These are phyloP conservation scores for Ceyx margarethae DNA, from an alignment of 2,113 vertebrate genomes.

Conservation along the genomic window DNA sequence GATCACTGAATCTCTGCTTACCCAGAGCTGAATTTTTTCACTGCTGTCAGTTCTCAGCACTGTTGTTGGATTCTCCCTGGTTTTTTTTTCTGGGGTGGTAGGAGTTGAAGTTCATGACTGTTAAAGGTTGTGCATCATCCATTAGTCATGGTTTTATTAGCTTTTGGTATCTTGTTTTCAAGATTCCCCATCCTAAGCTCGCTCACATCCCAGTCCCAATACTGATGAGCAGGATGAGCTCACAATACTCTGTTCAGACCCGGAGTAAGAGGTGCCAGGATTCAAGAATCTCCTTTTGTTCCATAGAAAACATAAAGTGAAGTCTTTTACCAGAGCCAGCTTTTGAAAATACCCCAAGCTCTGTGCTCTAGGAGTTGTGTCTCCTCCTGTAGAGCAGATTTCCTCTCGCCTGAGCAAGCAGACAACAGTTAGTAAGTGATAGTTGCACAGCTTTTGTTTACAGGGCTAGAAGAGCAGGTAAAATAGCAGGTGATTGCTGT, in stretches of 20 bases:
- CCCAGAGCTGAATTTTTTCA: background rate
- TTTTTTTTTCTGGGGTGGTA: background rate
- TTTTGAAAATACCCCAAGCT: background rate
- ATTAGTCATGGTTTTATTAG: background rate
- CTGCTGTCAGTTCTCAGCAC: background rate
- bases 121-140: background rate
- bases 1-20: background rate
- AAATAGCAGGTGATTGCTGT: background rate
- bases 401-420: background rate
- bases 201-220: background rate
- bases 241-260: fast-evolving
- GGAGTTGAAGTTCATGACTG: background rate
- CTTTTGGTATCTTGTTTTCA: background rate
- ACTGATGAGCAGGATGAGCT: background rate
- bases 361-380: background rate
- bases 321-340: background rate
- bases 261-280: background rate
- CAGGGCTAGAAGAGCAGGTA: background rate
- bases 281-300: background rate
- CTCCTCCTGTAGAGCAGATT: background rate
- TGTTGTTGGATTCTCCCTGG: background rate
- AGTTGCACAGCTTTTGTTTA: background rate
- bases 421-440: background rate
- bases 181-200: background rate
- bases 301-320: background rate